These are phyloP conservation scores for Lacerta agilis DNA, from an alignment of 2,797 vertebrate genomes.

Conservation along the genomic window DNA sequence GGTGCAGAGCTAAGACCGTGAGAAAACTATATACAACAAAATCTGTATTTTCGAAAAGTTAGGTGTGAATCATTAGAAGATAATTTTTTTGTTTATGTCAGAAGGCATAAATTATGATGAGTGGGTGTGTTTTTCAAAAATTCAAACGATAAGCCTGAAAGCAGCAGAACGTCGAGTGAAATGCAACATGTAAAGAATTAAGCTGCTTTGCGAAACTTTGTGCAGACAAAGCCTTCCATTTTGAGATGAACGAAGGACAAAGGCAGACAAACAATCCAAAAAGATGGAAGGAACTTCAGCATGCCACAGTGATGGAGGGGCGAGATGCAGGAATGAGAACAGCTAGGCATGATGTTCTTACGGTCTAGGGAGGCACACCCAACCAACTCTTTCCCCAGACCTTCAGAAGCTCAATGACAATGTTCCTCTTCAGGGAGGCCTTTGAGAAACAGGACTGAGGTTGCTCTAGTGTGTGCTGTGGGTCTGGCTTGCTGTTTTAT, in stretches of 20 bases:
- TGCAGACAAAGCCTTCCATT: neutral
- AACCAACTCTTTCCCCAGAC: neutral
- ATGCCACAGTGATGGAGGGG: neutral
- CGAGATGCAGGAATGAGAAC: neutral
- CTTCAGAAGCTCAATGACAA: neutral
- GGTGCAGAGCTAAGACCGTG: neutral
- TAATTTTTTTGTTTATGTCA: too few relatives aligned
- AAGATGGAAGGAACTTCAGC: neutral
- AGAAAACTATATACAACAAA: neutral
- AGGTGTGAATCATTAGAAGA: neutral
- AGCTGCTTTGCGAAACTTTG: neutral
- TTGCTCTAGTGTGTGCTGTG: neutral
- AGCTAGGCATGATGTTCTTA: neutral
- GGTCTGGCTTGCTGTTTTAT: neutral
- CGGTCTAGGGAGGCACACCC: neutral
- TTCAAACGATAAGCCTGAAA: neutral
- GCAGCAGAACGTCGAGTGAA: neutral
- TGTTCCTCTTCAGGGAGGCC: neutral
- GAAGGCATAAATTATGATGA: neutral
- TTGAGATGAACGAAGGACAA: neutral
- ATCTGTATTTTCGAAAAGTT: neutral
- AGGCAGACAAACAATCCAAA: neutral
- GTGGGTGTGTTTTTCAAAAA: neutral
- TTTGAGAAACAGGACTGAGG: neutral
- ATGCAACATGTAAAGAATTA: neutral